phyloP scores from a whole-genome alignment of 2,888 invertebrate genomes.

The Chrysina gloriosa region DNA sequence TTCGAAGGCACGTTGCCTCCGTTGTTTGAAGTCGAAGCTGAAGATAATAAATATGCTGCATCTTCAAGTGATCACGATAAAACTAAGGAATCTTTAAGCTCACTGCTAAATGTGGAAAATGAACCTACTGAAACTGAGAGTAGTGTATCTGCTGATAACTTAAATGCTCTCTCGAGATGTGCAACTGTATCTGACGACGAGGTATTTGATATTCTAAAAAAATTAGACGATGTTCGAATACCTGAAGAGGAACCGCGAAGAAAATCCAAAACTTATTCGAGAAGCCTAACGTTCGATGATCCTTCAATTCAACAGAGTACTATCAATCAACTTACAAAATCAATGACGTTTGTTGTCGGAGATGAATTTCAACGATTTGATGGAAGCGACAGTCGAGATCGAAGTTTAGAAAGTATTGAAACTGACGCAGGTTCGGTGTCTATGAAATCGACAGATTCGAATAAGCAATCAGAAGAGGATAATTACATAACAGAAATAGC shows the following conservation, averaged over 20 bases:
- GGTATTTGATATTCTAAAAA: slow-evolving; percentile 7
- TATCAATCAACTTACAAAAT: background rate
- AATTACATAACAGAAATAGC: slow-evolving; percentile 28
- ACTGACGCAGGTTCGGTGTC: slow-evolving; percentile 15
- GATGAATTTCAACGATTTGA: slow-evolving; percentile 32
- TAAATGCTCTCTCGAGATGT: background rate
- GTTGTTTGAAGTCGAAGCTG: slow-evolving; percentile 38
- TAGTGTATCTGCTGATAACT: background rate
- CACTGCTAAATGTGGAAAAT: background rate
- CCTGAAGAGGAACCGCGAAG: slow-evolving; percentile 18
- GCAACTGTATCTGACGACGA: slow-evolving; percentile 11
- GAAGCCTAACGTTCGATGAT: slow-evolving; percentile 24
- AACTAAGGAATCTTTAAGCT: background rate
- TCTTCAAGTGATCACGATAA: background rate
- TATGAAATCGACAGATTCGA: slow-evolving; percentile 2
- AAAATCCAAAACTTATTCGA: slow-evolving; percentile 16
- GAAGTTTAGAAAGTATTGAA: slow-evolving; percentile 1
- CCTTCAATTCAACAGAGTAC: background rate
- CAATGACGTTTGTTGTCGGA: slow-evolving; percentile 16
- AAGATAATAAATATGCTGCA: slow-evolving; percentile 21
- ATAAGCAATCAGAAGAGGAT: background rate
- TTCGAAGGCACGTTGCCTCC: slow-evolving; percentile 38
- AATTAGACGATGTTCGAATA: slow-evolving; percentile 12
- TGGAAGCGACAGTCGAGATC: background rate
- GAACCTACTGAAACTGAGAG: background rate